Conservation (phyloP, 2,113 vertebrate species). For the Rhombomys opimus region DNA sequence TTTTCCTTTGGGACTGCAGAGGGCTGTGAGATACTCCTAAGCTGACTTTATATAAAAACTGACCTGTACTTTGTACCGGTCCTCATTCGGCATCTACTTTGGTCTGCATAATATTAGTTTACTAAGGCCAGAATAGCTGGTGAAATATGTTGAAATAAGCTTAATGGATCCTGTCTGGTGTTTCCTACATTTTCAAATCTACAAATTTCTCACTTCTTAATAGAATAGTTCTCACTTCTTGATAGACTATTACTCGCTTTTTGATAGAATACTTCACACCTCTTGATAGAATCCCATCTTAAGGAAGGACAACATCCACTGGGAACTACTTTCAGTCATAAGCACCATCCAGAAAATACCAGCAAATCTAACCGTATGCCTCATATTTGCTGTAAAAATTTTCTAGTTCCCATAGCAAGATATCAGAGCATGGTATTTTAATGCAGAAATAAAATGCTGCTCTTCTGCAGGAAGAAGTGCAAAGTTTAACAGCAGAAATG, state of each 20-base stretch:
- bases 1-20: conserved; percentile 16
- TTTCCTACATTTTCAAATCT: conserved; percentile 33
- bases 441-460: conserved; percentile 58
- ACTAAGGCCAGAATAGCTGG: conserved; percentile 38
- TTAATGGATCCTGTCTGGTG: conserved; percentile 62
- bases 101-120: conserved; percentile 52
- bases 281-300: conserved; percentile 70
- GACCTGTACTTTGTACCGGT: neutral
- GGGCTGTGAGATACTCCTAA: neutral
- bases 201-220: conserved; percentile 78
- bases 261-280: conserved; percentile 76
- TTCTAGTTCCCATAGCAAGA: conserved; percentile 26
- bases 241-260: conserved; percentile 77
- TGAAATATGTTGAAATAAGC: conserved; percentile 57
- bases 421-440: neutral
- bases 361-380: conserved; percentile 46
- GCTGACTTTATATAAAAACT: conserved; percentile 13
- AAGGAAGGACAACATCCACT: conserved; percentile 66
- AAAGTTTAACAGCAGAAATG: conserved; percentile 54
- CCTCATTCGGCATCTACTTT: conserved; percentile 9
- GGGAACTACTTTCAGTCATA: conserved; percentile 37
- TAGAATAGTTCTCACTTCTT: conserved; percentile 76
- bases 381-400: conserved; percentile 40
- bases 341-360: neutral
- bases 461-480: conserved; percentile 20